phyloP scores from a whole-genome alignment of 2,113 vertebrate species.

The Eulemur rufifrons region DNA sequence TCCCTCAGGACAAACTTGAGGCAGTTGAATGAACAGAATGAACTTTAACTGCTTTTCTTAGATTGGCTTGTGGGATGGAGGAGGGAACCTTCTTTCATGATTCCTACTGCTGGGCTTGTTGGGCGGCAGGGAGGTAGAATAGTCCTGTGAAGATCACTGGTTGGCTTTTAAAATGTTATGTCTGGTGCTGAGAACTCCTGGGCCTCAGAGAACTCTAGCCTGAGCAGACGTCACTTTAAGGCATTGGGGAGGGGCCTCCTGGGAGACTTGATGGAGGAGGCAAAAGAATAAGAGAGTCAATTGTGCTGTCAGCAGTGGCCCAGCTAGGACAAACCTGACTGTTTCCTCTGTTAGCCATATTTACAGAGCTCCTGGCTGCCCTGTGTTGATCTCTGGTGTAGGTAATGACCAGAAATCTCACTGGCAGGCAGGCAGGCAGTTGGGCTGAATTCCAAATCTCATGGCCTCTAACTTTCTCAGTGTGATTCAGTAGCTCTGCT shows the following conservation, averaged over 20 bases:
- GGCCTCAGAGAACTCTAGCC: constrained; percentile 1
- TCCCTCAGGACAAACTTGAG: constrained; percentile 30
- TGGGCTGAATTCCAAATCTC: constrained; percentile 61
- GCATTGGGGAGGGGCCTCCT: neutral
- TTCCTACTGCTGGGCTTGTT: neutral
- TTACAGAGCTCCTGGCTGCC: constrained; percentile 32
- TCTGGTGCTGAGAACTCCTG: constrained; percentile 17
- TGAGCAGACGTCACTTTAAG: neutral
- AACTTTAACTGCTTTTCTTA: constrained; percentile 60
- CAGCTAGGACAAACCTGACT: neutral
- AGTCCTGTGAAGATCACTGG: neutral
- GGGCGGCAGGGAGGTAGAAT: neutral
- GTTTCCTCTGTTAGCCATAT: neutral
- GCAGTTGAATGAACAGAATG: constrained; percentile 43
- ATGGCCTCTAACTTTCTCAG: constrained; percentile 51
- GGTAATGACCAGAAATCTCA: constrained; percentile 50
- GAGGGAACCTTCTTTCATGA: constrained; percentile 19
- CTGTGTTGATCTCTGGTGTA: constrained; percentile 37
- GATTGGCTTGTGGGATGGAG: constrained; percentile 30
- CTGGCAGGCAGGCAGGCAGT: constrained; percentile 22
- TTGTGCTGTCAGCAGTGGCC: neutral
- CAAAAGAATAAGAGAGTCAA: neutral
- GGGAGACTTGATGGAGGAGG: neutral
- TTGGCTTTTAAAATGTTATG: constrained; percentile 46
- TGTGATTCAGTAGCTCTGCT: constrained; percentile 56